Evolutionary conservation across 2,888 invertebrate species (phyloP), one percentile per base, ranked within the genome.

Genomic region (Oscheius sp.): DNA sequence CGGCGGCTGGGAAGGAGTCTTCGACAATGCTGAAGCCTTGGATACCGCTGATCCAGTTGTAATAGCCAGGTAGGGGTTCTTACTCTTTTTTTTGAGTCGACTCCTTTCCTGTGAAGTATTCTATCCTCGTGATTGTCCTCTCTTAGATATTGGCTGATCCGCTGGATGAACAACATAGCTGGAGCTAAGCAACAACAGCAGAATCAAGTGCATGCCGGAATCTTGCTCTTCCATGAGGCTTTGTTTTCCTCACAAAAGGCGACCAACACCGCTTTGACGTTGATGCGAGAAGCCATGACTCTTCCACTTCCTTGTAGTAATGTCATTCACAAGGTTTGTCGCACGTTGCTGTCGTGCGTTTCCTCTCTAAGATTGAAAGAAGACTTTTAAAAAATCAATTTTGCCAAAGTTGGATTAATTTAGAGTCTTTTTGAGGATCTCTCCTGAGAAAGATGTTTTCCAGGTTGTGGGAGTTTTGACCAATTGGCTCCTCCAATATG

Each of bases 11-110:
- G 85, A 84, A 71, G 84, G 82, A 2, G 76, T 74, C 3, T 81
- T 77, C 46, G 77, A 74, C 27, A 52, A 67, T 39, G 77, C 73
- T 10, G 76, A 75, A 37, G 72, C 79, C 15, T 53, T 85, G 52
- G 85, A 85, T 66, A 85, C 85, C 0, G 85, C 84, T 1, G 85
- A 85, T 71, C 85, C 85, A 3, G 75, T 84, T n/a, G 82, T 83
- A 23, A 85, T 85, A 45, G 85, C 85, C 17, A 71, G 83, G 65
- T 82, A 15, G 2, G 65, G 1, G 8, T 25, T 29, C 31, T 31
- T 31, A 4, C 46, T 12, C 29, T 17, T 29, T 15, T 17, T 25
- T 37, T 23, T n/a, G n/a, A n/a, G n/a, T n/a, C n/a, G n/a, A n/a
- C 37, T 25, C 20, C 27, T 23, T 20, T 4, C 25, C 12, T 39